Evolutionary conservation across 2,888 invertebrate genomes (phyloP).

Genomic region (Galeopsomyia nigrocyanea): DNA sequence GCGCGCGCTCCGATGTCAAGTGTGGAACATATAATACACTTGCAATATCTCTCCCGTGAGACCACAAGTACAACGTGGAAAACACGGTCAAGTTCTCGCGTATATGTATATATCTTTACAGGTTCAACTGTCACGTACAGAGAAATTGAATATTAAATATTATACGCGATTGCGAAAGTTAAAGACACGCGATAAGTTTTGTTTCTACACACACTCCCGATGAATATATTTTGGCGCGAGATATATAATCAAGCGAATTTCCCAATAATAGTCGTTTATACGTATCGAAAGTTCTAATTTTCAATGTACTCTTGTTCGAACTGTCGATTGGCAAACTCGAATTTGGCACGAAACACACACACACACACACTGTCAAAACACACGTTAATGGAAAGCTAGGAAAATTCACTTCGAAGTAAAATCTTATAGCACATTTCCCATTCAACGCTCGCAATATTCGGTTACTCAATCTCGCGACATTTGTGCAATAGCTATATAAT

Average conservation of each 20-base stretch:
- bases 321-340: too few species aligned
- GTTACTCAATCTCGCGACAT: too few species aligned
- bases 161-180: not conserved
- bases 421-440: too few species aligned
- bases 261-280: constrained; percentile 29
- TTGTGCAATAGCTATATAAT: not conserved
- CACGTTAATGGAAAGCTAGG: not conserved
- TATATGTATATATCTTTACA: too few species aligned
- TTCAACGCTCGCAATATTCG: too few species aligned
- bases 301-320: not conserved
- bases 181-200: not conserved
- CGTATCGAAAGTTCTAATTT: constrained; percentile 6
- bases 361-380: constrained; percentile 17
- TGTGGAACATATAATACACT: too few species aligned
- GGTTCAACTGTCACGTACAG: not conserved
- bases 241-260: not conserved
- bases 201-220: not conserved
- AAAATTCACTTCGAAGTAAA: too few species aligned
- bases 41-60: too few species aligned
- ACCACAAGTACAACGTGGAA: too few species aligned
- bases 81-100: constrained; percentile 21
- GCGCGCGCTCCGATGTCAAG: too few species aligned
- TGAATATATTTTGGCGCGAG: constrained; percentile 29
- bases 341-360: not conserved
- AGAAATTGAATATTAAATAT: too few species aligned